phyloP scores from a whole-genome alignment of 2,888 invertebrate species.

The Noctuana brunneofusca region DNA sequence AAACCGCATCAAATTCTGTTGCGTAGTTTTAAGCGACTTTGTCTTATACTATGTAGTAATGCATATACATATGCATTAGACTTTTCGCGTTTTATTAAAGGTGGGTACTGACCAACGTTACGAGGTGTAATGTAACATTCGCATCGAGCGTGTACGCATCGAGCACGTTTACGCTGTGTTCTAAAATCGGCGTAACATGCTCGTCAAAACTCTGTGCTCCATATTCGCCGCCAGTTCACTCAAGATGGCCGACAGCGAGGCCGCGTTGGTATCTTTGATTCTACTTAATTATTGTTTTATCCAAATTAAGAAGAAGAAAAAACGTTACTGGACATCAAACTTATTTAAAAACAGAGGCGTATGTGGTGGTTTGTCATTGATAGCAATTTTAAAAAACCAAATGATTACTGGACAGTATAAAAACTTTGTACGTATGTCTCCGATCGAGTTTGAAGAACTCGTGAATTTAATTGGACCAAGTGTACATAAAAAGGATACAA shows the following conservation, averaged over 20 bases:
- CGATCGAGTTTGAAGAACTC: slow-evolving; percentile 41
- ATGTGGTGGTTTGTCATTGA: background rate
- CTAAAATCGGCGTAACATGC: background rate
- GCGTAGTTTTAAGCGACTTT: too few relatives aligned
- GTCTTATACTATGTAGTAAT: too few relatives aligned
- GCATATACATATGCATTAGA: too few relatives aligned
- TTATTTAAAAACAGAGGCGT: slow-evolving; percentile 4
- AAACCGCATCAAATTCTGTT: too few relatives aligned
- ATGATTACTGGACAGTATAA: slow-evolving; percentile 39
- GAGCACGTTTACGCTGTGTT: background rate
- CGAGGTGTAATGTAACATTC: too few relatives aligned
- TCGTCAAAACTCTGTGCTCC: background rate
- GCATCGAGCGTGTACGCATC: background rate
- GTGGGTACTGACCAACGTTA: background rate
- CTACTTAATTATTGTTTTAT: slow-evolving; percentile 42
- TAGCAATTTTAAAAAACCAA: slow-evolving; percentile 11
- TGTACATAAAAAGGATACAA: background rate
- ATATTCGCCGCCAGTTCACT: background rate
- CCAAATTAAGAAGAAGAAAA: slow-evolving; percentile 42
- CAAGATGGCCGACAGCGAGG: background rate
- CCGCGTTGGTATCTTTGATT: slow-evolving; percentile 10
- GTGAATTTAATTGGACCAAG: slow-evolving; percentile 40
- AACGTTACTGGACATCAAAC: slow-evolving; percentile 40
- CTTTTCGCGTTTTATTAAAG: too few relatives aligned
- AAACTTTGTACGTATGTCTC: slow-evolving; percentile 41